Evolutionary conservation across 2,888 invertebrate species (phyloP).

Genomic region (Therioaphis trifolii): DNA sequence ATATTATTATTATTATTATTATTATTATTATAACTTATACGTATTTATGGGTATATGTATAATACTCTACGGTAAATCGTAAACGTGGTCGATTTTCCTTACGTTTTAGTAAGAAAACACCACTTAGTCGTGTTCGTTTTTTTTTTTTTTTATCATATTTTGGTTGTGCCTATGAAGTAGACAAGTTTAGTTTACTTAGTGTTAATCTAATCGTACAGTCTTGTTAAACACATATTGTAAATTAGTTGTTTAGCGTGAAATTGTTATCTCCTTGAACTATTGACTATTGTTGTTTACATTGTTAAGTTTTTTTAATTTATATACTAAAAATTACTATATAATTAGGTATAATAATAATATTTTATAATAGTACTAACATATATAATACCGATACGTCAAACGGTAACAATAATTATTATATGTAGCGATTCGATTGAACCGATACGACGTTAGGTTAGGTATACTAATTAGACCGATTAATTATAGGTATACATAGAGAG

Average conservation of each 20-base stretch:
- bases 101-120: constrained; percentile 54
- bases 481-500: background rate
- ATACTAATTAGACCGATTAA: background rate
- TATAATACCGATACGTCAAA: background rate
- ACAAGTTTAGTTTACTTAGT: background rate
- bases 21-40: too few relatives aligned
- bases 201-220: constrained; percentile 15
- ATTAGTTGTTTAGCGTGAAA: constrained; percentile 24
- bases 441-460: too few relatives aligned
- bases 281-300: constrained; percentile 43
- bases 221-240: constrained; percentile 7
- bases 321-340: background rate
- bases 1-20: constrained; percentile 13
- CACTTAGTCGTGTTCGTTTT: constrained; percentile 8
- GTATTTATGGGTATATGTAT: background rate
- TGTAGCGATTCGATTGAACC: background rate
- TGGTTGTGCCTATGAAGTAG: constrained; percentile 1
- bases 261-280: constrained; percentile 38
- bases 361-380: too few relatives aligned
- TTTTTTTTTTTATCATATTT: constrained; percentile 1
- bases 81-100: constrained; percentile 47
- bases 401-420: background rate
- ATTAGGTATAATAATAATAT: background rate
- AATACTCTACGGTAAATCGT: background rate
- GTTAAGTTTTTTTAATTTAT: constrained; percentile 53